These are phyloP conservation scores for Herpailurus yagouaroundi DNA, from an alignment of 2,113 vertebrate species.

Conservation along the genomic window DNA sequence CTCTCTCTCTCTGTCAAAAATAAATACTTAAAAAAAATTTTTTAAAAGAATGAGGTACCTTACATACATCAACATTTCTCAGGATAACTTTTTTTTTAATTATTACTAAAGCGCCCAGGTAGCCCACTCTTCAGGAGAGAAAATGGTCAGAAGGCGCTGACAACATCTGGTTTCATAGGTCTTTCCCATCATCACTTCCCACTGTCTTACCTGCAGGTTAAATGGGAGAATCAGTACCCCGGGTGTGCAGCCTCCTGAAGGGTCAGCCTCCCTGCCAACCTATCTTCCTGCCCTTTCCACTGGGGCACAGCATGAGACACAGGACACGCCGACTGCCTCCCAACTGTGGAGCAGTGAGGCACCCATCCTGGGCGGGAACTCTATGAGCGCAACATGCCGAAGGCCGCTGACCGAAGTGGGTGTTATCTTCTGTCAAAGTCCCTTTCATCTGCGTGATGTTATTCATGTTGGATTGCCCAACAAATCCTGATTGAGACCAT, in stretches of 20 bases:
- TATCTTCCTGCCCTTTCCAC: not conserved
- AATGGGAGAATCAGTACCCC: not conserved
- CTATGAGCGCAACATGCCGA: accelerated
- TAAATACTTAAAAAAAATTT: no score
- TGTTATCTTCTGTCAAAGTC: not conserved
- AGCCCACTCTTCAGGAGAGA: not conserved
- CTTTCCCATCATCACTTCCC: accelerated
- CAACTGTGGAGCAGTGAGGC: not conserved
- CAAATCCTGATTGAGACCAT: not conserved
- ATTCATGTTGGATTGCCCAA: no score
- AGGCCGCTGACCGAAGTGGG: accelerated
- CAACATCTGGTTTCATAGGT: not conserved
- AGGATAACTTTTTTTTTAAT: not conserved
- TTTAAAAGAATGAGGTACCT: no score
- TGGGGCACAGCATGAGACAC: not conserved
- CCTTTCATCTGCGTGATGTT: not conserved
- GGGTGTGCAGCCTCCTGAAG: accelerated
- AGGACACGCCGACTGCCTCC: accelerated
- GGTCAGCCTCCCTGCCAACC: accelerated
- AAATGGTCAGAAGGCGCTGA: no score
- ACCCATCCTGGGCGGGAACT: accelerated
- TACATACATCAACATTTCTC: not conserved
- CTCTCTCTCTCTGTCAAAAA: no score
- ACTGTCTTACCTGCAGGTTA: not conserved
- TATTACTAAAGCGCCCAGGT: not conserved